Percentiles rank a stretch among this genome's conserved stretches.
phyloP scores from a whole-genome alignment of 53 echinoderm and acorn worm species.

The Mesocentrotus franciscanus region DNA sequence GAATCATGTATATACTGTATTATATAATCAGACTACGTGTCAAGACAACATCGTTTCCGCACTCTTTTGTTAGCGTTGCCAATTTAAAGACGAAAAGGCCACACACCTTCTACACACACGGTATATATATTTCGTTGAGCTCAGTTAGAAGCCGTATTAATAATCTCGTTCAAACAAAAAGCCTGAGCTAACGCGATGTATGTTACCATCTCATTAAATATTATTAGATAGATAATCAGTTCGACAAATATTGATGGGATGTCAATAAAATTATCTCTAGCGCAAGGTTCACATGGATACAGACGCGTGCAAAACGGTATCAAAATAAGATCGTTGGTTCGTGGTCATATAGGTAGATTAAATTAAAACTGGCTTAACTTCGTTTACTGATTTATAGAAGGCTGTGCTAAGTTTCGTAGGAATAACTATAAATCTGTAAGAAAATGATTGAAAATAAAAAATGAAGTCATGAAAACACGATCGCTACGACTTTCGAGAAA shows the following conservation, averaged over 20 bases:
- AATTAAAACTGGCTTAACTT: no score
- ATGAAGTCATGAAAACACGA: no score
- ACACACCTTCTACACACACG: not conserved
- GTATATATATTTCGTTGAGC: not conserved
- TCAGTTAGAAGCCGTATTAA: conserved; percentile 2
- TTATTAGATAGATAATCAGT: conserved; percentile 22
- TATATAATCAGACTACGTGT: not conserved
- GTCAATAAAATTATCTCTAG: not conserved
- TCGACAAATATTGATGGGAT: conserved; percentile 2
- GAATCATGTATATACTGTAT: not conserved
- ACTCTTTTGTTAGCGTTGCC: not conserved
- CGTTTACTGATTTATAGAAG: no score
- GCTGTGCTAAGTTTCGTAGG: no score
- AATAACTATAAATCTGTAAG: no score
- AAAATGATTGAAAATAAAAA: no score
- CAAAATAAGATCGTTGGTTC: not conserved
- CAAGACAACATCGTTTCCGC: not conserved
- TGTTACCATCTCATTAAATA: conserved; percentile 23
- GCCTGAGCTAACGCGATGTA: not conserved
- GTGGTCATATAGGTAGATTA: no score
- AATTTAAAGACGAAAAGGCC: not conserved
- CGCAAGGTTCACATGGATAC: not conserved
- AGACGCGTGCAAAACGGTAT: not conserved
- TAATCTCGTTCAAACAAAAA: conserved; percentile 23
- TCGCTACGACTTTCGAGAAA: no score